Percentiles rank a stretch among this genome's conserved stretches.
phyloP scores from a whole-genome alignment of 2,113 vertebrate species.

The Proteles cristata region DNA sequence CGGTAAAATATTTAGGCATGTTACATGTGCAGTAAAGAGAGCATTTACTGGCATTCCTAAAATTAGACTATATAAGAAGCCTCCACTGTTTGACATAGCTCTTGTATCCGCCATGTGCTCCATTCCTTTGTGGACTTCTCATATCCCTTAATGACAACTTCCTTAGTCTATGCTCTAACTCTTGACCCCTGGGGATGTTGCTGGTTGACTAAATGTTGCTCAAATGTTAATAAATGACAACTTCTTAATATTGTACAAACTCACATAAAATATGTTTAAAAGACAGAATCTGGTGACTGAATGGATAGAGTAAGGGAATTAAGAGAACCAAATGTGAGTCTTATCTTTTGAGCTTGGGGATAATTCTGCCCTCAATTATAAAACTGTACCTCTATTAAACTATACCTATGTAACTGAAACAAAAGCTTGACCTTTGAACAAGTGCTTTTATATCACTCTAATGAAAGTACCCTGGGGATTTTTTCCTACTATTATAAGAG shows the following conservation, averaged over 20 bases:
- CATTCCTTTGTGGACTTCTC: background rate
- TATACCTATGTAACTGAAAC: slow-evolving; percentile 2
- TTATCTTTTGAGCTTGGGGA: background rate
- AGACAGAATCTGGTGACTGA: background rate
- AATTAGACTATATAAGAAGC: slow-evolving; percentile 27
- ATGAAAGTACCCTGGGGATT: background rate
- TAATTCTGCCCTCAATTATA: slow-evolving; percentile 16
- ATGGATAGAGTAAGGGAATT: background rate
- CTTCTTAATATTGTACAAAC: background rate
- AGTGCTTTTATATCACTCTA: background rate
- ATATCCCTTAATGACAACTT: background rate
- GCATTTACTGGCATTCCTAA: background rate
- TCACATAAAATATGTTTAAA: slow-evolving; percentile 4
- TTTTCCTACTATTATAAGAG: background rate
- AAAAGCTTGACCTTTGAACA: slow-evolving; percentile 12
- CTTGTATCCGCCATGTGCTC: background rate
- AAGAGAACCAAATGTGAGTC: background rate
- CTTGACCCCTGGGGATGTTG: background rate
- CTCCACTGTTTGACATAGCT: background rate
- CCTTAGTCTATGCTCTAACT: background rate
- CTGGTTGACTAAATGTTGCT: background rate
- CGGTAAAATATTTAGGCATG: background rate
- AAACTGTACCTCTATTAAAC: background rate
- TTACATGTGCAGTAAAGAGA: background rate
- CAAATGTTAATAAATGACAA: slow-evolving; percentile 38